Evolutionary conservation across 2,888 invertebrate species (phyloP), one percentile per base, ranked within the genome.

Genomic region (Hipparchia sbordonii): DNA sequence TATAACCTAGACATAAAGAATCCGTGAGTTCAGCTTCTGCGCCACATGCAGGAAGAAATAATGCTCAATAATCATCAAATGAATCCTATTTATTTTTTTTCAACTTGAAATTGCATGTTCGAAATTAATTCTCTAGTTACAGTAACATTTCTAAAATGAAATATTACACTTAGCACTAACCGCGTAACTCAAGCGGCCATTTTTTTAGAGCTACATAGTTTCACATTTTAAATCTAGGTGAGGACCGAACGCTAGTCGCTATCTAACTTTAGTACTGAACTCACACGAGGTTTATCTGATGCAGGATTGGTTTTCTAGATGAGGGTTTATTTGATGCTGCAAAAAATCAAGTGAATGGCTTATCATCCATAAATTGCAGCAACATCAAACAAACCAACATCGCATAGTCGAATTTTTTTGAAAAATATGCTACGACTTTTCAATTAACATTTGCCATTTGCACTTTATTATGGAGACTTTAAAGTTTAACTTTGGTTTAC

Each of bases 151-250:
- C 12, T 33, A 33, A 51, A 51, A 51, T 12, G 8, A 62, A 62
- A 51, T 51, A 51, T 51, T 65, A 4, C 6, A 46, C 46, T 46
- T 72, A 61, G 57, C 70, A 72, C 73, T 57, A 61, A 74, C 66
- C 71, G 76, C 76, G 76, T 72, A 67, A 70, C 74, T 72, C 77
- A 76, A 72, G 72, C 74, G 77, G 74, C 74, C 63, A 65, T 23
- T 65, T 52, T 52, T 74, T 69, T 77, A 76, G 72, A 60, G 56
- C 57, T 23, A 23, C 23, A 23, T 74, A 74, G 74, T 59, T 59
- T 71, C 74, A 77, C 75, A 73, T 69, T 76, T 73, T 59, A 51
- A 69, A 66, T 57, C 54, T 72, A 73, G 71, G 59, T 70, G 65
- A 71, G 51, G 68, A 70, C 23, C 59, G 61, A 67, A 23, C 23